Evolutionary conservation across 2,113 vertebrate species (phyloP).

Genomic region (Tragelaphus strepsiceros): DNA sequence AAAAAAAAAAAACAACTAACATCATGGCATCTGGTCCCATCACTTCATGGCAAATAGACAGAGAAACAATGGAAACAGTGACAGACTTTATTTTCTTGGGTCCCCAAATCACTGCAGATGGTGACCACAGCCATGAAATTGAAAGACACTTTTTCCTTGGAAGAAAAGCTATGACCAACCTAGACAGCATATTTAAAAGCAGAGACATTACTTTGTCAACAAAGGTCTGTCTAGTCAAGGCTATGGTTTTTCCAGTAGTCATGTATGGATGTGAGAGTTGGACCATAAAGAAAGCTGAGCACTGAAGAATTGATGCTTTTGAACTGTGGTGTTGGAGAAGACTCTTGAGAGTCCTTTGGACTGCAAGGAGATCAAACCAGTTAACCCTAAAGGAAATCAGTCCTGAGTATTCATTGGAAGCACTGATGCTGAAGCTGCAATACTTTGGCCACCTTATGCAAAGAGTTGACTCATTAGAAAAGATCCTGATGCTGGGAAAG

Average conservation of each 20-base stretch:
- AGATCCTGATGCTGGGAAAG: background rate
- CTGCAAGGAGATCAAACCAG: background rate
- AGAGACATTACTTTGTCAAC: background rate
- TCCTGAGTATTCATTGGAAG: background rate
- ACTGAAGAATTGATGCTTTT: background rate
- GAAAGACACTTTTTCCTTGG: background rate
- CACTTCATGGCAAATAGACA: background rate
- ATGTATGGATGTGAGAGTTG: background rate
- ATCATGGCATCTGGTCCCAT: background rate
- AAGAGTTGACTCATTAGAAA: background rate
- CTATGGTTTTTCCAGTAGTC: background rate
- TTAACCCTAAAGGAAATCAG: background rate
- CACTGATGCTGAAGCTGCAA: background rate
- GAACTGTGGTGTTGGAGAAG: background rate
- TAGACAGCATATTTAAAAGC: background rate
- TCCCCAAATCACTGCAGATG: background rate
- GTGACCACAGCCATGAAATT: background rate
- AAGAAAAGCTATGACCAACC: background rate
- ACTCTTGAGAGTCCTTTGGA: background rate
- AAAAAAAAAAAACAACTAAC: no score
- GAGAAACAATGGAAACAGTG: background rate
- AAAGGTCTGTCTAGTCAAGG: background rate
- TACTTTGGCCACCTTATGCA: background rate
- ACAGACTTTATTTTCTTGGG: background rate
- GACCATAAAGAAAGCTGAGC: background rate